Evolutionary conservation across 2,888 invertebrate species (phyloP).

Genomic region (Scrobipalpa atriplicella): DNA sequence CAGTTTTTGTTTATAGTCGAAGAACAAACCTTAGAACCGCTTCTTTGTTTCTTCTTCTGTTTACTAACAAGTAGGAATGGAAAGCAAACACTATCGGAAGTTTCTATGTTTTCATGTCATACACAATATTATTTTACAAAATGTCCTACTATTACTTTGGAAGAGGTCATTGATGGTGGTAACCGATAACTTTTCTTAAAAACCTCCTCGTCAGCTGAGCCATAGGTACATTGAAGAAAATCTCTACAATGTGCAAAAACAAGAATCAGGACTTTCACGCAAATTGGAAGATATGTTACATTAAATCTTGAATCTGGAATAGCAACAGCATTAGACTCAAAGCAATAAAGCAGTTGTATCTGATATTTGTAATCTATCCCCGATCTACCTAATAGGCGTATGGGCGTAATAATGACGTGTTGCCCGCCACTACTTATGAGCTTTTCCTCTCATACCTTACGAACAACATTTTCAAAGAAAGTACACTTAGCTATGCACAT

Average conservation of each 20-base stretch:
- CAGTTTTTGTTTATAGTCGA: constrained; percentile 12
- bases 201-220: too few relatives aligned
- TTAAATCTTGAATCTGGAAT: too few relatives aligned
- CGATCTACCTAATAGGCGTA: constrained; percentile 3
- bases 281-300: too few relatives aligned
- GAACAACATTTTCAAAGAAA: constrained; percentile 16
- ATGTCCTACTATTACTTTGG: too few relatives aligned
- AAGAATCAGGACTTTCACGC: too few relatives aligned
- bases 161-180: neutral
- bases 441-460: neutral
- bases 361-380: neutral
- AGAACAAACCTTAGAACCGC: neutral
- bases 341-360: constrained; percentile 3
- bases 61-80: neutral
- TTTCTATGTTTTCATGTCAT: constrained; percentile 1
- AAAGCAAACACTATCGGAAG: neutral
- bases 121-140: neutral
- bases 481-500: constrained; percentile 16
- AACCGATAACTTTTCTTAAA: too few relatives aligned
- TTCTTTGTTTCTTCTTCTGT: neutral
- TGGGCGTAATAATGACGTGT: neutral
- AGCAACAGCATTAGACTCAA: neutral
- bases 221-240: too few relatives aligned
- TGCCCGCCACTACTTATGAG: constrained; percentile 1
- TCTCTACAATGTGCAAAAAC: too few relatives aligned